Conservation (phyloP, 2,797 vertebrate species). For the Limosa lapponica region DNA sequence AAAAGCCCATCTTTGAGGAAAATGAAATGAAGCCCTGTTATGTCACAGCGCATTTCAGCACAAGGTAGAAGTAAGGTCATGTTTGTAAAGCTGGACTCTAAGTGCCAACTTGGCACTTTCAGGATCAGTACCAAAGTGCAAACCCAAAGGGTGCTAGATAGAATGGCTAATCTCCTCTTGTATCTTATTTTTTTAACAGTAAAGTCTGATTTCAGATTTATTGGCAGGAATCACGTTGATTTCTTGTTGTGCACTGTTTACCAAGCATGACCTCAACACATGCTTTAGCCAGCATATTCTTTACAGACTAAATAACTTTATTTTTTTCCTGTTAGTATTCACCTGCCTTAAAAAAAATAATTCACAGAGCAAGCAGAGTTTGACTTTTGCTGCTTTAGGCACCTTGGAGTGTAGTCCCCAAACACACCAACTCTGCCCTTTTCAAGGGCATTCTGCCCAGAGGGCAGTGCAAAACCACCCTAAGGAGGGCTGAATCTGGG, state of each 20-base stretch:
- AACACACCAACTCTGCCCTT: conserved; percentile 1
- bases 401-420: not conserved
- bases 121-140: not conserved
- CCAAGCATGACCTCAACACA: not conserved
- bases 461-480: not conserved
- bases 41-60: not conserved
- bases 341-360: not conserved
- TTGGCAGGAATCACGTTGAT: not conserved
- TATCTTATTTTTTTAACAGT: not conserved
- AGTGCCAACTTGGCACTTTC: not conserved
- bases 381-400: not conserved
- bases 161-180: not conserved
- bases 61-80: not conserved
- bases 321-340: not conserved
- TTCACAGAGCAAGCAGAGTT: not conserved
- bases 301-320: not conserved
- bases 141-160: not conserved
- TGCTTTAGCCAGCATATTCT: not conserved
- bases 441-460: not conserved
- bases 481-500: not conserved
- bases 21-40: not conserved
- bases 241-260: not conserved
- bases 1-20: not conserved
- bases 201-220: not conserved
- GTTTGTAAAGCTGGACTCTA: not conserved